Base-by-base conservation (phyloP, 2,888 invertebrate genomes). In the Acholoe squamosa region DNA sequence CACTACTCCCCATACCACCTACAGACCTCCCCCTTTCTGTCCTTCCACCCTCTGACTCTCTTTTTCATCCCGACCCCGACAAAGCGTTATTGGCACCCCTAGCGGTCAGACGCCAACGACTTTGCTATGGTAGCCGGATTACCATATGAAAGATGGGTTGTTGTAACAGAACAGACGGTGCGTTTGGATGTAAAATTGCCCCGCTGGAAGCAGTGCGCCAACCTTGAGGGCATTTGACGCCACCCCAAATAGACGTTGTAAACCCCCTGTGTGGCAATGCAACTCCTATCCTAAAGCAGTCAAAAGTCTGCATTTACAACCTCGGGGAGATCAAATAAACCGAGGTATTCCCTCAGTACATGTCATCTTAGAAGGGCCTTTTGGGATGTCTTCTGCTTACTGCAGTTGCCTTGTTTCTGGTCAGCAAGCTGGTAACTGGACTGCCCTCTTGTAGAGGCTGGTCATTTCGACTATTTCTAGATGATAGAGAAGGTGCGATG, bases 71-170 rank as follows among this genome's bases (percentile, higher is more conserved):
- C 71, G 19, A 22, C 25, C 71, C 71, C 71, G 31, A 71, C 71
- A 71, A 71, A 71, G 71, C 25, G 71, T 25, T 28, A 71, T 19
- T n/a, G 61, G 61, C 61, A n/a, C 22, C 61, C 61, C 61, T 19
- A n/a, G 19, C 33, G 84, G 84, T 84, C 84, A 84, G 43, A 84
- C n/a, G 84, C 16, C 84, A 25, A 19, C 84, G 84, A 43, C 84
- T 43, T 84, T 43, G 10, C 84, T 43, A 84, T 84, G 33, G 25
- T 43, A 31, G 43, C 12, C 43, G 34, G 22, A 84, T 84, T 84
- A 84, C 33, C 84, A 84, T 84, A 84, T 84, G 84, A 84, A 84
- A 51, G 84, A 84, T 84, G 84, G 43, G 22, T 51, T 22, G n/a
- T 84, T 22, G 51, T 22, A 51, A 43, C 34, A n/a, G 43, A 33